Conservation (phyloP, 2,888 invertebrate genomes). For the Dastarcus helophoroides region DNA sequence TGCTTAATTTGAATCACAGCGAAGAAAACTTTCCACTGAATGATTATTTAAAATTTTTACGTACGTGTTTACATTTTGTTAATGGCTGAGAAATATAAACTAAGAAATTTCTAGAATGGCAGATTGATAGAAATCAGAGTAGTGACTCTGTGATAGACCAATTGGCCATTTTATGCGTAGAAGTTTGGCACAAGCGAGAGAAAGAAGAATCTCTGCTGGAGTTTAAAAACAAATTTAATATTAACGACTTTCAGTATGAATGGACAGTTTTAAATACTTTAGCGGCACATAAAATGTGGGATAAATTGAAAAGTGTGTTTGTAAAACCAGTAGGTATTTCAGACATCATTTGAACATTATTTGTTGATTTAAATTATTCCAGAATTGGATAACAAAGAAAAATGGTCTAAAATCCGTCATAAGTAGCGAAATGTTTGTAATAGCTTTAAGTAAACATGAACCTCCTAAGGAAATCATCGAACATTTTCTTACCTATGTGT, state of each 20-base stretch:
- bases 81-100: neutral
- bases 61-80: slow-evolving; percentile 16
- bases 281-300: slow-evolving; percentile 26
- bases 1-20: slow-evolving; percentile 22
- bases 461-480: slow-evolving; percentile 37
- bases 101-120: slow-evolving; percentile 24
- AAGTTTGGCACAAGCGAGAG: slow-evolving; percentile 20
- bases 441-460: slow-evolving; percentile 26
- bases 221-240: slow-evolving; percentile 28
- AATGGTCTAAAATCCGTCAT: slow-evolving; percentile 27
- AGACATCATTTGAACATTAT: neutral
- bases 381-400: slow-evolving; percentile 45
- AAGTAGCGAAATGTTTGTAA: slow-evolving; percentile 25
- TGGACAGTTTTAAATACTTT: slow-evolving; percentile 31
- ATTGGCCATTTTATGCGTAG: slow-evolving; percentile 24
- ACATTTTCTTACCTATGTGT: slow-evolving; percentile 26
- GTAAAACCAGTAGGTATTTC: slow-evolving; percentile 24
- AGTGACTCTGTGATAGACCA: slow-evolving; percentile 25
- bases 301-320: slow-evolving; percentile 23
- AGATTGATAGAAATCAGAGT: slow-evolving; percentile 22
- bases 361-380: slow-evolving; percentile 14
- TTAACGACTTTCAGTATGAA: slow-evolving; percentile 30
- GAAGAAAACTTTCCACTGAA: slow-evolving; percentile 21
- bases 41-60: slow-evolving; percentile 24
- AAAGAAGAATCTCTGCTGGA: slow-evolving; percentile 20